A percentile compares a stretch with the other conserved stretches of the same genome.
These are phyloP conservation scores for Trematomus bernacchii DNA, from an alignment of 2,797 vertebrate species.

Conservation along the genomic window DNA sequence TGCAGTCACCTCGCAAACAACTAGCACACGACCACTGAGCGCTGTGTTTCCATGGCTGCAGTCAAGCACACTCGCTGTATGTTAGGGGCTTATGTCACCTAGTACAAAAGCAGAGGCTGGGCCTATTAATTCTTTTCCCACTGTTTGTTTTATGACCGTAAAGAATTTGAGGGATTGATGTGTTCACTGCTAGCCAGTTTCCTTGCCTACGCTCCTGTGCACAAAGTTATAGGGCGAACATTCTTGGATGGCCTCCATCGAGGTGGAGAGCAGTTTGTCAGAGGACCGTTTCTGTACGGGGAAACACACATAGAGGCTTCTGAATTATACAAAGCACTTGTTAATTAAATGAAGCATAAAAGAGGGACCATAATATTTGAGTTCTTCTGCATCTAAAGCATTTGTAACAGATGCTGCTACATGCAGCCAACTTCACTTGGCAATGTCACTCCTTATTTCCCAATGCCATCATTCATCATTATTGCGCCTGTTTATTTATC, in stretches of 20 bases:
- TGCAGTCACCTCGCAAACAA: slow-evolving; percentile 51
- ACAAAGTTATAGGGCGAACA: slow-evolving; percentile 56
- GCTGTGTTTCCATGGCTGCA: slow-evolving; percentile 58
- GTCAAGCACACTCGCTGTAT: slow-evolving; percentile 33
- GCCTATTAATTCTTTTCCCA: slow-evolving; percentile 59
- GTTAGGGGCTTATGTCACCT: slow-evolving; percentile 51
- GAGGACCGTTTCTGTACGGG: slow-evolving; percentile 62
- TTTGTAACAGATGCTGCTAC: slow-evolving; percentile 68
- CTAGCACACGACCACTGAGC: slow-evolving; percentile 27
- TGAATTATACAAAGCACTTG: slow-evolving; percentile 66
- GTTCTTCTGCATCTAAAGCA: slow-evolving; percentile 62
- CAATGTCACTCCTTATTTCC: slow-evolving; percentile 69
- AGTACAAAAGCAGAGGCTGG: slow-evolving; percentile 36
- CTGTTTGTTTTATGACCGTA: slow-evolving; percentile 68
- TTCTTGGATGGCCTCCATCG: slow-evolving; percentile 52
- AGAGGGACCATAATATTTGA: slow-evolving; percentile 63
- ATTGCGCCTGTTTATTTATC: slow-evolving; percentile 51
- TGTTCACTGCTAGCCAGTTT: slow-evolving; percentile 46
- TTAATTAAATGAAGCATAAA: slow-evolving; percentile 67
- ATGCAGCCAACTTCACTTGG: slow-evolving; percentile 69
- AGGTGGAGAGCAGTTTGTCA: slow-evolving; percentile 55
- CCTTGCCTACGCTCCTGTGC: slow-evolving; percentile 48
- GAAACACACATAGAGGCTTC: slow-evolving; percentile 53
- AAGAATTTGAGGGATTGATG: slow-evolving; percentile 61
- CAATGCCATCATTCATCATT: slow-evolving; percentile 74